Evolutionary conservation across 1,140 invertebrate genomes (phyloP).

Genomic region (Plectrocnemia conspersa): DNA sequence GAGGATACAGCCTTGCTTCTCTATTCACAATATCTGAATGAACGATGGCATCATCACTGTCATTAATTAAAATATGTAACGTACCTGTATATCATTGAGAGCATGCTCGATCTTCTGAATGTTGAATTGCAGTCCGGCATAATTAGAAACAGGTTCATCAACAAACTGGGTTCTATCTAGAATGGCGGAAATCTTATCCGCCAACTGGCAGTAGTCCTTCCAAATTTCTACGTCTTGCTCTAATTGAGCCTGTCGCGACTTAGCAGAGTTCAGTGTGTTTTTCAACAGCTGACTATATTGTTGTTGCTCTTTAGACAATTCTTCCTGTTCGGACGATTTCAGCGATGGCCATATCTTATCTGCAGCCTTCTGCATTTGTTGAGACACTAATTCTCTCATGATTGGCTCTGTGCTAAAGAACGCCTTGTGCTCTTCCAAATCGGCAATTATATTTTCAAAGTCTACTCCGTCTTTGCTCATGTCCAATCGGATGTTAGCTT

Average conservation of each 20-base stretch:
- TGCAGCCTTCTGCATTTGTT: constrained; percentile 74
- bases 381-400: constrained; percentile 73
- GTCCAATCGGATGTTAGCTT: constrained; percentile 72
- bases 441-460: constrained; percentile 76
- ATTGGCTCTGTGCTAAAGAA: constrained; percentile 75
- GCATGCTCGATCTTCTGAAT: constrained; percentile 75
- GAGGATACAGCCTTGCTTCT: background rate
- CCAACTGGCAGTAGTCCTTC: constrained; percentile 70
- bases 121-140: constrained; percentile 73
- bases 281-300: constrained; percentile 72
- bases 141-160: constrained; percentile 69
- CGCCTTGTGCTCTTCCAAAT: constrained; percentile 80
- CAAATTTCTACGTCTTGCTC: constrained; percentile 75
- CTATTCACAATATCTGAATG: background rate
- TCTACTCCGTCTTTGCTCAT: constrained; percentile 79
- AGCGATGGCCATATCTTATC: constrained; percentile 85
- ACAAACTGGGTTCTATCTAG: constrained; percentile 67
- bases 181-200: constrained; percentile 70
- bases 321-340: constrained; percentile 72
- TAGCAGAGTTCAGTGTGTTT: constrained; percentile 75
- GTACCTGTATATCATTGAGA: constrained; percentile 73
- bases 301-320: constrained; percentile 71
- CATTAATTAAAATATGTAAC: too few species aligned
- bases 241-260: constrained; percentile 66
- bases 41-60: background rate